Evolutionary conservation across 1,140 invertebrate genomes (phyloP).

Genomic region (Penaeus japonicus): DNA sequence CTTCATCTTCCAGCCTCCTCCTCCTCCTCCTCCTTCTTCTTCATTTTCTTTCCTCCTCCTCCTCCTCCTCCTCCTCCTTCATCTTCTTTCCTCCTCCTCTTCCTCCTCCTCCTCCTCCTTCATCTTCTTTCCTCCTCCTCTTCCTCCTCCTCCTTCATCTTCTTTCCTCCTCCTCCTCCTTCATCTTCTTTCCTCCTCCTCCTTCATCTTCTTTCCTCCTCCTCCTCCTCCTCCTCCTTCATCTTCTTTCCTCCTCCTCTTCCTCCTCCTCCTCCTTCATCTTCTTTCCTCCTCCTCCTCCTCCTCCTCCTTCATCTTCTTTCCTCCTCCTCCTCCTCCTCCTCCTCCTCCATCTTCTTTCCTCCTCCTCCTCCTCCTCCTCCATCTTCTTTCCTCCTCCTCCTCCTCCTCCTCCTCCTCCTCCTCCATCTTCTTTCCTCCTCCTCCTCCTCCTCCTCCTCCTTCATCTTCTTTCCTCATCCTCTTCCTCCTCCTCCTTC

Average conservation of each 20-base stretch:
- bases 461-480: background rate
- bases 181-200: background rate
- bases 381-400: too few relatives aligned
- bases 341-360: too few relatives aligned
- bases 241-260: background rate
- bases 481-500: background rate
- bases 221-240: background rate
- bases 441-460: background rate
- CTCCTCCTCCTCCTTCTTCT: too few relatives aligned
- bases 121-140: background rate
- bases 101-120: background rate
- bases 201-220: background rate
- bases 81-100: background rate
- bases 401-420: too few relatives aligned
- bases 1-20: background rate
- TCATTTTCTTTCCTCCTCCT: background rate
- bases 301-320: background rate
- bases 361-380: background rate
- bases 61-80: background rate
- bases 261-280: background rate
- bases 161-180: background rate
- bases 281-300: background rate
- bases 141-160: background rate
- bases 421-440: background rate
- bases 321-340: too few relatives aligned